Evolutionary conservation across 2,797 vertebrate species (phyloP).

Genomic region (Platalea minor): DNA sequence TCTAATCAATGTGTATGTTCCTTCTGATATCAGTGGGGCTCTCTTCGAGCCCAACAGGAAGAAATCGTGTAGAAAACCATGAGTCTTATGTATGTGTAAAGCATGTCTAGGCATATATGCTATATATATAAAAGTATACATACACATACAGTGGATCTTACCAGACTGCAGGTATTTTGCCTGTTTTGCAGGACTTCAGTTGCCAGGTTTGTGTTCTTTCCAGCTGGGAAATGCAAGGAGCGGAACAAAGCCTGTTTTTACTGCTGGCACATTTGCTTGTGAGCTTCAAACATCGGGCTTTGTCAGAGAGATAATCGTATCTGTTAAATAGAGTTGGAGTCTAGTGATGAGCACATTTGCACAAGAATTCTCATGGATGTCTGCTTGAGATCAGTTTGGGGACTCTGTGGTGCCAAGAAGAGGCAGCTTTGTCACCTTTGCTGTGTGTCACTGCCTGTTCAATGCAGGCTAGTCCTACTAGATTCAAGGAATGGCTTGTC

Average conservation of each 20-base stretch:
- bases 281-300: neutral
- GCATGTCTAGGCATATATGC: neutral
- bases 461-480: neutral
- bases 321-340: neutral
- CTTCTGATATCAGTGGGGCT: neutral
- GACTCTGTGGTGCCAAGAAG: neutral
- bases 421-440: neutral
- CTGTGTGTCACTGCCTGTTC: neutral
- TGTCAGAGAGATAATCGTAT: neutral
- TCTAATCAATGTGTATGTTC: neutral
- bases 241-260: neutral
- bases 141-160: neutral
- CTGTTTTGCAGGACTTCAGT: neutral
- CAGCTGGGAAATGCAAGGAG: neutral
- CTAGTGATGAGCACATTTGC: neutral
- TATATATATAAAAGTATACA: neutral
- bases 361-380: accelerated
- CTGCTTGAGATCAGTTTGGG: neutral
- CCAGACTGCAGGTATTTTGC: neutral
- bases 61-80: neutral
- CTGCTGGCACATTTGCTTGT: neutral
- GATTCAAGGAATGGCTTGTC: neutral
- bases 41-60: neutral
- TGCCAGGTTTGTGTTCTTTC: neutral
- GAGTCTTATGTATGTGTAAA: neutral